phyloP scores from a whole-genome alignment of 2,797 vertebrate genomes.

The Chiroxiphia lanceolata region DNA sequence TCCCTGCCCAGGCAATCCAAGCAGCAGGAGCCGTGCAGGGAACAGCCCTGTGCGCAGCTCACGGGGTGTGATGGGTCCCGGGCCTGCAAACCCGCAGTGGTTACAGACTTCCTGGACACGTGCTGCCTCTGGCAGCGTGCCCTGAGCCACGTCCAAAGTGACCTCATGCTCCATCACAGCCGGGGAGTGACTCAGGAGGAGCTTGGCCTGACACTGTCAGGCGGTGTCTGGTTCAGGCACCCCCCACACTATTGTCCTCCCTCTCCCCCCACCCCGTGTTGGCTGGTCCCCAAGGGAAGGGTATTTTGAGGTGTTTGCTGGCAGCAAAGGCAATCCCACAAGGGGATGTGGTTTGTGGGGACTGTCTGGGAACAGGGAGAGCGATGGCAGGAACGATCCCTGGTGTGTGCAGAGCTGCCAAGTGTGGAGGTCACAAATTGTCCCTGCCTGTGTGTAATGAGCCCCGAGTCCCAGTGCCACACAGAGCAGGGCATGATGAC shows the following conservation, averaged over 20 bases:
- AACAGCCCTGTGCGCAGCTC: accelerated
- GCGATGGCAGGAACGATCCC: neutral
- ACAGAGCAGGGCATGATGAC: neutral
- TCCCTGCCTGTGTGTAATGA: neutral
- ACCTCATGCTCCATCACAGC: constrained; percentile 60
- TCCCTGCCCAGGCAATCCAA: neutral
- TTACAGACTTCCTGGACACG: neutral
- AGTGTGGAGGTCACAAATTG: neutral
- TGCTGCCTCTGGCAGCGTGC: constrained; percentile 11
- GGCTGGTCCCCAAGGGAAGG: neutral
- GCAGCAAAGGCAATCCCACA: neutral
- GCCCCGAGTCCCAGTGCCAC: accelerated
- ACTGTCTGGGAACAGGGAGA: neutral
- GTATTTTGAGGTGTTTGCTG: neutral
- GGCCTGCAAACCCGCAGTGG: neutral
- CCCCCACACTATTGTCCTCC: neutral
- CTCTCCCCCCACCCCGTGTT: neutral
- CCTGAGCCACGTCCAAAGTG: constrained; percentile 35
- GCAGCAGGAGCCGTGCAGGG: neutral
- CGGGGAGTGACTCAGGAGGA: constrained; percentile 55
- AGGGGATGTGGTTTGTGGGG: neutral
- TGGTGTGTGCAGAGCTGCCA: neutral
- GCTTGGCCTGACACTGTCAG: constrained; percentile 68
- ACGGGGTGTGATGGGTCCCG: accelerated
- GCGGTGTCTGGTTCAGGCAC: constrained; percentile 48